A percentile compares a stretch with the other conserved stretches of the same genome.
Conservation (phyloP, 1,140 invertebrate species). For the Anoplophora glabripennis region DNA sequence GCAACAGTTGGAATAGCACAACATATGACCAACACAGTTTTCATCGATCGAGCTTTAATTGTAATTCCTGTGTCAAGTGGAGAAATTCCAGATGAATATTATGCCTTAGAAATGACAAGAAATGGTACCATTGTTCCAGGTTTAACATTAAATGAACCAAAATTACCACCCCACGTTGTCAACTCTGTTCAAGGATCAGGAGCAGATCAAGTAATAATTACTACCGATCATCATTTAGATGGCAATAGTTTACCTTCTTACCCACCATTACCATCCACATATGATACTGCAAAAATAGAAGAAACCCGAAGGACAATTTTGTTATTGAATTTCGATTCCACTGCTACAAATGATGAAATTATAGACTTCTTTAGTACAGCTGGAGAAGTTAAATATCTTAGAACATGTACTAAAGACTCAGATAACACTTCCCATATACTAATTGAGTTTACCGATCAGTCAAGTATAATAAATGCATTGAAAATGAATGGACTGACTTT, state of each 20-base stretch:
- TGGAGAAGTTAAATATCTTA: constrained; percentile 93
- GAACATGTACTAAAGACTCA: constrained; percentile 83
- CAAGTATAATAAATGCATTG: constrained; percentile 81
- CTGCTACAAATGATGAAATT: constrained; percentile 67
- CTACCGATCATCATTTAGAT: constrained; percentile 85
- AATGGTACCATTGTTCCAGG: constrained; percentile 83
- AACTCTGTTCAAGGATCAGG: constrained; percentile 84
- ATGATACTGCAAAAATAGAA: constrained; percentile 90
- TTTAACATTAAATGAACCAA: constrained; percentile 75
- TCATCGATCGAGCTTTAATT: constrained; percentile 95
- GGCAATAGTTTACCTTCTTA: constrained; percentile 85
- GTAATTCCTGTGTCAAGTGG: constrained; percentile 85
- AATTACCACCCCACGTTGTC: constrained; percentile 82
- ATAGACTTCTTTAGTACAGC: constrained; percentile 82
- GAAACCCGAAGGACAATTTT: constrained; percentile 91
- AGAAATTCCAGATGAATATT: constrained; percentile 93
- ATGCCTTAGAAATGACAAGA: constrained; percentile 85
- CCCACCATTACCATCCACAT: constrained; percentile 85
- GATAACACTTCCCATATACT: constrained; percentile 79
- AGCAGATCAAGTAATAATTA: constrained; percentile 81
- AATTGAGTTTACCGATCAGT: constrained; percentile 92
- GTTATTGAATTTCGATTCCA: constrained; percentile 70
- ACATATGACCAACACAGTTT: constrained; percentile 98
- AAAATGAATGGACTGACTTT: constrained; percentile 79
- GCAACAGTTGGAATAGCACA: constrained; percentile 86